Evolutionary conservation across 2,113 vertebrate genomes (phyloP), one percentile per base, ranked within the genome.

Genomic region (Lepus timidus): DNA sequence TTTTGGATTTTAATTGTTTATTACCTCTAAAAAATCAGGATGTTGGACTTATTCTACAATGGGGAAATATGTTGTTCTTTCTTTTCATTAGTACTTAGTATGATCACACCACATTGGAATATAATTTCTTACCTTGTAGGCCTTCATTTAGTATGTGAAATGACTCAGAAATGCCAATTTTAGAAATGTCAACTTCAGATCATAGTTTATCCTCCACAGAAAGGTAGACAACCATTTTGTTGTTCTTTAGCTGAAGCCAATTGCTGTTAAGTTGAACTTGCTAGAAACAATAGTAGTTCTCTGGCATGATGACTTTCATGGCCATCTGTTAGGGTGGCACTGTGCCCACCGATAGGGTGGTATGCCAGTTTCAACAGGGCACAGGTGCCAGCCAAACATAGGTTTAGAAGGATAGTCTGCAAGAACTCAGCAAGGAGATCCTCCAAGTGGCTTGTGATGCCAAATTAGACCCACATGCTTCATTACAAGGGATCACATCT

Each of bases 391-490:
- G 97, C 97, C 97, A 98, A 98, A 98, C 97, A 98, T 98, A 98
- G 98, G 98, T 98, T 98, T 97, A 98, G 98, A 97, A 98, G 98
- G 97, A 98, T 98, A 97, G 96, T 97, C 96, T 97, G 96, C 96
- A 98, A 97, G 97, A 98, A 97, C 91, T 96, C 93, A 93, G 95
- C 85, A 93, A 97, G 92, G 88, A 97, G 97, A 98, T 98, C 94
- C 97, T 98, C 98, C 98, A 98, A 98, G 97, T 98, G 97, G 95
- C 90, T 96, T 97, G 95, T 96, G 95, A 98, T 98, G 98, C 98
- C 98, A 98, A 98, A 98, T 98, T 98, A 98, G 97, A 95, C 98
- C 98, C 98, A 97, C 97, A 98, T 98, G 98, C 98, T 98, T 98
- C 98, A 98, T 98, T 98, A 98, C 73, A 90, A 98, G 97, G 93